These are phyloP conservation scores for Ectobius pallidus DNA, from an alignment of 2,888 invertebrate species.

Conservation along the genomic window DNA sequence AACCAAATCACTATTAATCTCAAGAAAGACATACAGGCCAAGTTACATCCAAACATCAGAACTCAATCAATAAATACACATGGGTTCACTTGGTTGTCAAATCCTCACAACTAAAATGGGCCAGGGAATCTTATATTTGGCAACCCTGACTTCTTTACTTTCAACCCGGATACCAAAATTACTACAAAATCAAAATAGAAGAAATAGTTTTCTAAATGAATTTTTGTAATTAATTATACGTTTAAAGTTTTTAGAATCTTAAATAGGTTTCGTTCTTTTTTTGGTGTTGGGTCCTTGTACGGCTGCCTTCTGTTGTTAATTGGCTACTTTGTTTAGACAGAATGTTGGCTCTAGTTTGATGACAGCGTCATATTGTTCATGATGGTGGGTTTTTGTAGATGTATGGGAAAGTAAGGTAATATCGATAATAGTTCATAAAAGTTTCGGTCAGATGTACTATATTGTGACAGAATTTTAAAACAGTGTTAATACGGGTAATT, in stretches of 20 bases:
- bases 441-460: neutral
- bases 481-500: neutral
- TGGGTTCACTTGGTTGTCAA: slow-evolving; percentile 8
- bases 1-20: neutral
- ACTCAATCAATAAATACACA: slow-evolving; percentile 11
- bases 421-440: slow-evolving; percentile 7
- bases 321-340: neutral
- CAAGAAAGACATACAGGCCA: neutral
- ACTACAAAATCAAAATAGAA: slow-evolving; percentile 37
- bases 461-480: neutral
- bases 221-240: no score
- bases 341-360: slow-evolving; percentile 50
- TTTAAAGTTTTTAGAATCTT: no score
- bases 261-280: no score
- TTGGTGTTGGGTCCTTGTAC: no score
- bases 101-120: slow-evolving; percentile 3
- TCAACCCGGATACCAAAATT: slow-evolving; percentile 44
- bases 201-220: slow-evolving; percentile 7
- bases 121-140: slow-evolving; percentile 35
- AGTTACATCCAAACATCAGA: neutral
- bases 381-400: slow-evolving; percentile 63
- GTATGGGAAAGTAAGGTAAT: slow-evolving; percentile 39
- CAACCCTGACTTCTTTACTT: slow-evolving; percentile 42
- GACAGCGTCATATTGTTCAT: slow-evolving; percentile 69
- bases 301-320: neutral